Evolutionary conservation across 1,140 invertebrate genomes (phyloP).

Genomic region (Aphis gossypii): DNA sequence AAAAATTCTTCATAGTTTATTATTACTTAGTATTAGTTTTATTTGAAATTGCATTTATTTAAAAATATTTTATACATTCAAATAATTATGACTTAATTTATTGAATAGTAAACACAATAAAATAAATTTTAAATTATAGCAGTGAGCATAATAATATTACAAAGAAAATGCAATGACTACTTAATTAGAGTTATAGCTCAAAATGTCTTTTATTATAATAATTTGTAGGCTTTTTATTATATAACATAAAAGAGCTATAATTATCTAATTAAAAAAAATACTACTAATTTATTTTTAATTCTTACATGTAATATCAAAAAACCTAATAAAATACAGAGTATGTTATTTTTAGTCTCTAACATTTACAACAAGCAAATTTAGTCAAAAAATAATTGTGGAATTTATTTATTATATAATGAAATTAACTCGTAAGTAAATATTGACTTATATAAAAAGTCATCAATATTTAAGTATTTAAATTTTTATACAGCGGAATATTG

Average conservation of each 20-base stretch:
- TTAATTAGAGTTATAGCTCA: neutral
- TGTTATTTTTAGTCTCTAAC: neutral
- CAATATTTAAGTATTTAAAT: neutral
- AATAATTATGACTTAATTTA: neutral
- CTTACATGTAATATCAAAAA: neutral
- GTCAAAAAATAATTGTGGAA: neutral
- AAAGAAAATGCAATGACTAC: neutral
- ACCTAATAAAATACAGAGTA: constrained; percentile 1
- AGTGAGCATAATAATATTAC: neutral
- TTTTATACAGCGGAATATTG: neutral
- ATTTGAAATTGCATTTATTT: neutral
- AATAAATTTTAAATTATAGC: neutral
- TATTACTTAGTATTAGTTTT: neutral
- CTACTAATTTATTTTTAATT: neutral
- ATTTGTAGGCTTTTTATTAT: neutral
- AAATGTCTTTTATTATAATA: neutral
- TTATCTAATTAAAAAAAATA: neutral
- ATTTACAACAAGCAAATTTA: constrained; percentile 3
- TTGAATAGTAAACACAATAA: neutral
- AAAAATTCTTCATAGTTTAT: neutral
- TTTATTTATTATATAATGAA: neutral
- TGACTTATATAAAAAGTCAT: neutral
- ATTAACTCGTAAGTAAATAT: neutral
- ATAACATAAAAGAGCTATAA: neutral
- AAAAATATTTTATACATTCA: neutral